These are phyloP conservation scores for Philhelius pedissequus DNA, from an alignment of 2,888 invertebrate species.

Conservation along the genomic window DNA sequence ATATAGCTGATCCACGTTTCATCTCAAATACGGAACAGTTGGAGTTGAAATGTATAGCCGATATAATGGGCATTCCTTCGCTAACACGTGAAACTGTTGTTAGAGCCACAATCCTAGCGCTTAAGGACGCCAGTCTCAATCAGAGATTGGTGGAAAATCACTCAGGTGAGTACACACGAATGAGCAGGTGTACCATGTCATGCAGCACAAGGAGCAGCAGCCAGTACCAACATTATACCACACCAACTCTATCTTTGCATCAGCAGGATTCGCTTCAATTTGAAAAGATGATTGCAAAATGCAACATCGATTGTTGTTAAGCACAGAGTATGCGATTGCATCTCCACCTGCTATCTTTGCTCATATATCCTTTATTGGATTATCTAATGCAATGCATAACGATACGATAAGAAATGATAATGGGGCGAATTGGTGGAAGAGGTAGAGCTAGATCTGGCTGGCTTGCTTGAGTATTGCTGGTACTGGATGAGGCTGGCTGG, in stretches of 20 bases:
- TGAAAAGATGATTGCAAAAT: constrained; percentile 29
- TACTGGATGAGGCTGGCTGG: neutral
- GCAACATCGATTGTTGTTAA: constrained; percentile 22
- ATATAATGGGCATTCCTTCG: constrained; percentile 75
- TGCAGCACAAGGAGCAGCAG: neutral
- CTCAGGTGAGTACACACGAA: constrained; percentile 41
- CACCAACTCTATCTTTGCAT: neutral
- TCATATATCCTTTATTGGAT: constrained; percentile 29
- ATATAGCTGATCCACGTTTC: constrained; percentile 77
- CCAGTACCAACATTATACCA: neutral
- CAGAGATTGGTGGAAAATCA: constrained; percentile 75
- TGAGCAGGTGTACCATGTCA: neutral
- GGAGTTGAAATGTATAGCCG: constrained; percentile 76
- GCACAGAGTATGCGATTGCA: constrained; percentile 3
- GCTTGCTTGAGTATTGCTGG: neutral
- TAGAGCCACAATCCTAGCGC: constrained; percentile 75
- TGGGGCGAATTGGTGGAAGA: neutral
- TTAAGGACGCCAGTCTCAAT: constrained; percentile 77
- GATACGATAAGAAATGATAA: constrained; percentile 44
- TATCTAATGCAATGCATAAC: constrained; percentile 54
- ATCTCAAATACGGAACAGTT: constrained; percentile 76
- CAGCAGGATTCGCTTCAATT: constrained; percentile 10
- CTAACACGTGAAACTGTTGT: constrained; percentile 74
- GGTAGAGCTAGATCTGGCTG: neutral
- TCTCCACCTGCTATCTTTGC: neutral